Evolutionary conservation across 2,888 invertebrate species (phyloP).

Genomic region (Oligia fasciuncula): DNA sequence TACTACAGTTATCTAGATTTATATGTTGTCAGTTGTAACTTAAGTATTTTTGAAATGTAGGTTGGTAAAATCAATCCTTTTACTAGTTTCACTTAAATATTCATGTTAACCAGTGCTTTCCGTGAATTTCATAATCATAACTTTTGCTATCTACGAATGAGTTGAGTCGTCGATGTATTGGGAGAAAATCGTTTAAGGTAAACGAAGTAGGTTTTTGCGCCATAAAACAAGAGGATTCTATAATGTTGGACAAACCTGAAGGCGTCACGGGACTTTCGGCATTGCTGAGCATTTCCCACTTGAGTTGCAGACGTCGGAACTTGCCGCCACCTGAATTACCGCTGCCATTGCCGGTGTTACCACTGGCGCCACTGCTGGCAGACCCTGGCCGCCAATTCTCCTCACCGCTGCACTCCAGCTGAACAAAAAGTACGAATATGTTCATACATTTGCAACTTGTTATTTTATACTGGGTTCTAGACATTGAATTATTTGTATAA

Average conservation of each 20-base stretch:
- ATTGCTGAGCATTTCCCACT: constrained; percentile 94
- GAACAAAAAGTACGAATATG: constrained; percentile 33
- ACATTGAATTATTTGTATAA: background rate
- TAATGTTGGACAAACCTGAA: constrained; percentile 76
- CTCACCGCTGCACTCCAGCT: constrained; percentile 87
- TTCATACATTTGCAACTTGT: background rate
- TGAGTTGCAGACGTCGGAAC: constrained; percentile 93
- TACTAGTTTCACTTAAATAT: background rate
- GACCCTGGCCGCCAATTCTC: constrained; percentile 86
- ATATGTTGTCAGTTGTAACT: background rate
- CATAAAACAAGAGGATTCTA: background rate
- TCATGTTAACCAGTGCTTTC: background rate
- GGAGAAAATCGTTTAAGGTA: background rate
- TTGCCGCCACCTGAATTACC: constrained; percentile 91
- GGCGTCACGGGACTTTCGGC: constrained; percentile 85
- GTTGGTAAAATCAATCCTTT: background rate
- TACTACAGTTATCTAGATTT: constrained; percentile 16
- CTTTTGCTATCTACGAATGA: background rate
- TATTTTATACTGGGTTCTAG: background rate
- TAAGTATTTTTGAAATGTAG: background rate
- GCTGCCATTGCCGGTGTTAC: constrained; percentile 88
- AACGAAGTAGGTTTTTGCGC: background rate
- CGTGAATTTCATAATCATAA: background rate
- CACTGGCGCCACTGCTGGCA: constrained; percentile 85
- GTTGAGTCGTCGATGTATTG: constrained; percentile 11